Evolutionary conservation across 2,888 invertebrate species (phyloP), one percentile per base, ranked within the genome.

Genomic region (Fragum fragum): DNA sequence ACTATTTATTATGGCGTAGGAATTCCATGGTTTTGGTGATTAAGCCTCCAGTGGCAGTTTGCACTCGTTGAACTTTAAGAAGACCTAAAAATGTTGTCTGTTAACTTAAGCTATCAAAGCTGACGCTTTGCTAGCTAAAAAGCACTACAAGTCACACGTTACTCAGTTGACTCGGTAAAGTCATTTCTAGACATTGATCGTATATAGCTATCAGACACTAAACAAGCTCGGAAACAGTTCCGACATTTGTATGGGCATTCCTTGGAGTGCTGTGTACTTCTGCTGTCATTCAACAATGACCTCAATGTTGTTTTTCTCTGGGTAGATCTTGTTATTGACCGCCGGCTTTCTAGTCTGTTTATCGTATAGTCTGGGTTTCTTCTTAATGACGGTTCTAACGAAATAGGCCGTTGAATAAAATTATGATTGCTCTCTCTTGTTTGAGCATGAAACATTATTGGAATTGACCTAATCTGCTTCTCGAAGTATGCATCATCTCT

Each of bases 221-320:
- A 85, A 71, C 90, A 90, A 11, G 91, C 91, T 21, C 82, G 83
- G 77, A 91, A 91, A 75, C 91, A 91, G 3, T 88, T 88, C 59
- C 87, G 87, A 75, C 91, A 90, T 70, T 85, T 88, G 71, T 90
- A 89, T 6, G 91, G 91, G 75, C 91, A 91, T 42, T 66, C 66
- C n/a, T 42, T 66, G 18, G 66, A 66, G 42, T 66, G 66, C 18
- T 66, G 66, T 16, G 9, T 21, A 16, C 36, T n/a, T 16, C n/a
- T 28, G 6, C 11, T 1, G 9, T 66, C 66, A 21, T 66, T 42
- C 39, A 66, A 23, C 26, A 66, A 23, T 16, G 42, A 39, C 21
- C 66, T 66, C 66, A 66, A 18, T 6, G 42, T 1, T 11, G 42
- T 23, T 23, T 42, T 66, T 42, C 42, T 66, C 1, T 39, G 66